Evolutionary conservation across 2,888 invertebrate species (phyloP).

Genomic region (Empis livida): DNA sequence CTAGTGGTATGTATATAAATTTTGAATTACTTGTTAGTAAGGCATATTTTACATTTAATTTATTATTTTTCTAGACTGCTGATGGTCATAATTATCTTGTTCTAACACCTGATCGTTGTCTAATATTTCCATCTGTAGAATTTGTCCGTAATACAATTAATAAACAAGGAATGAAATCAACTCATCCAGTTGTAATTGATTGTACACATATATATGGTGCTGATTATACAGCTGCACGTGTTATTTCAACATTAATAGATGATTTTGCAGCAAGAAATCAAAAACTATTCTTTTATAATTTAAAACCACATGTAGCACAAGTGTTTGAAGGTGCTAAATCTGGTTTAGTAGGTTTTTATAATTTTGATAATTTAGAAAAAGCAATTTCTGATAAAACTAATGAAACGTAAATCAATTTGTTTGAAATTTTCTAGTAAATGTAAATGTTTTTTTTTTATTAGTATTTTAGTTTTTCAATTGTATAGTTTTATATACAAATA

Average conservation of each 20-base stretch:
- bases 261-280: conserved; percentile 63
- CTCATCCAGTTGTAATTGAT: conserved; percentile 69
- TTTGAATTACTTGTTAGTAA: conserved; percentile 1
- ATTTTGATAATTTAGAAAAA: neutral
- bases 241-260: conserved; percentile 58
- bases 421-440: too few species aligned
- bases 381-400: neutral
- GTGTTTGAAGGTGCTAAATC: conserved; percentile 58
- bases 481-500: too few species aligned
- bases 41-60: conserved; percentile 1
- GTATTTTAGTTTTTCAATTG: too few species aligned
- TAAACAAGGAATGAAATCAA: conserved; percentile 59
- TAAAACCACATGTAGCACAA: conserved; percentile 68
- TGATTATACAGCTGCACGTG: conserved; percentile 76
- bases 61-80: conserved; percentile 38
- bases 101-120: conserved; percentile 75
- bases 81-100: conserved; percentile 62
- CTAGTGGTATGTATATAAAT: conserved; percentile 53
- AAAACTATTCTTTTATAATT: conserved; percentile 66
- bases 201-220: conserved; percentile 81
- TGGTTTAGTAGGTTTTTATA: neutral
- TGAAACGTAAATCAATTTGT: neutral
- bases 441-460: too few species aligned
- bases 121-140: conserved; percentile 83
- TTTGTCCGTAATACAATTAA: conserved; percentile 76